Conservation (phyloP, 2,797 vertebrate species). For the Clarias pachynema region DNA sequence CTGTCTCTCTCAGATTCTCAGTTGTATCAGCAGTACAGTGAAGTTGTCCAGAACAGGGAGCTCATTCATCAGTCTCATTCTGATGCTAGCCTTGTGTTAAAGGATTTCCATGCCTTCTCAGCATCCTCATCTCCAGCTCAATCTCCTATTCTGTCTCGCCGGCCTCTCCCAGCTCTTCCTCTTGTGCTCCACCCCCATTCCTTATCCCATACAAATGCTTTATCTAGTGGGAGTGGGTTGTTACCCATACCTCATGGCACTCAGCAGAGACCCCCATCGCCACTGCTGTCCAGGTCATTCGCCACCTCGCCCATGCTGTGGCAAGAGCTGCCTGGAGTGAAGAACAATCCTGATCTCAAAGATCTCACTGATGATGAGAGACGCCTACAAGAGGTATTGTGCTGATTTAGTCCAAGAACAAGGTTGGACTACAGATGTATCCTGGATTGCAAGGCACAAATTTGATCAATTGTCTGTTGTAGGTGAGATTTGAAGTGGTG, state of each 20-base stretch:
- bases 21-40: constrained; percentile 86
- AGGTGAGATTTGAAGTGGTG: constrained; percentile 96
- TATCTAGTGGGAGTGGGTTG: constrained; percentile 48
- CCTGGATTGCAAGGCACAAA: not conserved
- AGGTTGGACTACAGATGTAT: not conserved
- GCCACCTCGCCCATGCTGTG: constrained; percentile 81
- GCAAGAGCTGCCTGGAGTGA: constrained; percentile 89
- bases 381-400: constrained; percentile 91
- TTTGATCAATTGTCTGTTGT: constrained; percentile 25
- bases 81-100: constrained; percentile 66
- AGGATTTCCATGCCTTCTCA: constrained; percentile 65
- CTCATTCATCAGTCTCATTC: constrained; percentile 89
- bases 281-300: constrained; percentile 82
- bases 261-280: constrained; percentile 67
- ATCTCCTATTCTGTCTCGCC: constrained; percentile 65
- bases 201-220: constrained; percentile 49
- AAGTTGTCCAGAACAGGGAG: constrained; percentile 88
- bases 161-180: constrained; percentile 73
- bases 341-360: constrained; percentile 77
- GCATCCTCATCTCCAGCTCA: constrained; percentile 55
- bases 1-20: constrained; percentile 69
- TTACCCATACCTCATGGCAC: constrained; percentile 61
- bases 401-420: not conserved
- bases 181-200: constrained; percentile 58
- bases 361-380: constrained; percentile 84